Conservation (phyloP, 2,113 vertebrate species). For the Plectropomus leopardus region DNA sequence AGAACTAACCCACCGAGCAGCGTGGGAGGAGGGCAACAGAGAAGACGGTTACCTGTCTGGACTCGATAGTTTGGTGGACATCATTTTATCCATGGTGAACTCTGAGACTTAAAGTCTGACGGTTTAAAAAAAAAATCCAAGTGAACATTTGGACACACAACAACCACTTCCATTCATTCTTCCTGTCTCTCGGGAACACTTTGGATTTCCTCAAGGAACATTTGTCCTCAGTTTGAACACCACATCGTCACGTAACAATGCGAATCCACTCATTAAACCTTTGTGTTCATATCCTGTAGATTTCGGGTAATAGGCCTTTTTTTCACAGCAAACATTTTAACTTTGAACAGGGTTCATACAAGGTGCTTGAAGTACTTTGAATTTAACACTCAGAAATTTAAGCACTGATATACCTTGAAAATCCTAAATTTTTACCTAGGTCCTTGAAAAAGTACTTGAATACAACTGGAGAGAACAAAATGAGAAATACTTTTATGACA, state of each 20-base stretch:
- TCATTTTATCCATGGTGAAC: slow-evolving; percentile 88
- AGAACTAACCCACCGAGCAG: slow-evolving; percentile 89
- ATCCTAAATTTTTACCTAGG: too few relatives aligned
- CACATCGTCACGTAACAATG: slow-evolving; percentile 22
- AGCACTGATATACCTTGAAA: too few relatives aligned
- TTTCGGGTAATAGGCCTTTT: neutral
- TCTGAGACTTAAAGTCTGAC: slow-evolving; percentile 66
- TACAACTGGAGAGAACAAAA: too few relatives aligned
- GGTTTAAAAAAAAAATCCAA: neutral
- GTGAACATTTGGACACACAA: slow-evolving; percentile 45
- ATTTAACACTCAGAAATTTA: too few relatives aligned
- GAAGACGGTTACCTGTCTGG: slow-evolving; percentile 97
- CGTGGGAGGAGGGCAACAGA: slow-evolving; percentile 95
- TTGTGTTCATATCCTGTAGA: neutral
- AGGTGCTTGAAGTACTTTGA: too few relatives aligned
- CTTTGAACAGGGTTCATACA: too few relatives aligned
- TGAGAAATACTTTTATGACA: too few relatives aligned
- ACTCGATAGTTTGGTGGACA: slow-evolving; percentile 95
- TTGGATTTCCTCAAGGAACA: slow-evolving; percentile 30
- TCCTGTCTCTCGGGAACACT: slow-evolving; percentile 38
- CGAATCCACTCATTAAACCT: slow-evolving; percentile 4
- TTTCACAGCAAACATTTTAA: slow-evolving; percentile 26
- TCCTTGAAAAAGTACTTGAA: too few relatives aligned
- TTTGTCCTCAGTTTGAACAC: slow-evolving; percentile 35
- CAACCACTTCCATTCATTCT: slow-evolving; percentile 47